phyloP scores from a whole-genome alignment of 2,888 invertebrate species.

The Charanyca ferruginea region DNA sequence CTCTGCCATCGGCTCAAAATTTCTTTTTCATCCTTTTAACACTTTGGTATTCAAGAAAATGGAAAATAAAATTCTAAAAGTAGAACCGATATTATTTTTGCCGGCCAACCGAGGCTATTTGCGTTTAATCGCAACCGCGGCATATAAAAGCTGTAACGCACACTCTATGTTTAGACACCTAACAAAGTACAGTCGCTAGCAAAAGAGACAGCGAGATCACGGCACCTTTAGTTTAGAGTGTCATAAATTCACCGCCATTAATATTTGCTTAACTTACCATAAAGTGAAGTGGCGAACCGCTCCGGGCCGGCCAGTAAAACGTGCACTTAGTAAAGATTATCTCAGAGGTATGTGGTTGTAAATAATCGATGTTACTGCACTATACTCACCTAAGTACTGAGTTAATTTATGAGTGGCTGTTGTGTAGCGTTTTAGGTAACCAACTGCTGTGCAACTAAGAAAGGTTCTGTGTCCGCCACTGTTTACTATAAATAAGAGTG shows the following conservation, averaged over 20 bases:
- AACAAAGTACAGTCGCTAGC: constrained; percentile 64
- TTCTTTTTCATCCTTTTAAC: background rate
- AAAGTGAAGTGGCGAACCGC: constrained; percentile 78
- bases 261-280: constrained; percentile 85
- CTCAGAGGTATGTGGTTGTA: constrained; percentile 76
- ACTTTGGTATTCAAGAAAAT: background rate
- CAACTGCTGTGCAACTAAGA: constrained; percentile 61
- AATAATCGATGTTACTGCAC: constrained; percentile 78
- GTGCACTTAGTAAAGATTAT: constrained; percentile 84
- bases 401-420: constrained; percentile 76
- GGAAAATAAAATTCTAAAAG: background rate
- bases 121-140: constrained; percentile 20
- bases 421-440: constrained; percentile 54
- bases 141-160: constrained; percentile 26
- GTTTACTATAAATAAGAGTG: constrained; percentile 36
- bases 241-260: constrained; percentile 82
- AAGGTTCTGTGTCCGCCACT: constrained; percentile 33
- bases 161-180: constrained; percentile 46
- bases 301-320: constrained; percentile 67
- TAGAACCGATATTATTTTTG: background rate
- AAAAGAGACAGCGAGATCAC: constrained; percentile 65
- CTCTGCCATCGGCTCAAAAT: too few species aligned
- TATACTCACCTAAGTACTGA: constrained; percentile 64
- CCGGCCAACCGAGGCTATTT: constrained; percentile 1
- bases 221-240: constrained; percentile 72